These are phyloP conservation scores for Anhinga rufa DNA, from an alignment of 2,113 vertebrate species.

Conservation along the genomic window DNA sequence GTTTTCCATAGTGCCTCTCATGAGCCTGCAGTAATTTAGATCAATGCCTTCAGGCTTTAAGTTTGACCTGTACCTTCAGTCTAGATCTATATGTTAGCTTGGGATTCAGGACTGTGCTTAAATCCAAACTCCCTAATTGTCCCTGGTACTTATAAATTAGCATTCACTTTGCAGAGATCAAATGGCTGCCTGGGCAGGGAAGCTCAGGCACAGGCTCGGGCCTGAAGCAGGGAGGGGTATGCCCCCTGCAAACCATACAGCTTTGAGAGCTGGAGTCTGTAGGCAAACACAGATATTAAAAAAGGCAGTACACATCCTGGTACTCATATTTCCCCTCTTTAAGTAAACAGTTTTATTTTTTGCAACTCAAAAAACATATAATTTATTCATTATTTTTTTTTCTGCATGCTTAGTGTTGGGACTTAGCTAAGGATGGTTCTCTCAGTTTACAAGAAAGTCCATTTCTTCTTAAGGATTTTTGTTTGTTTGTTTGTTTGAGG, in stretches of 20 bases:
- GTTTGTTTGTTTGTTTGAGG: not conserved
- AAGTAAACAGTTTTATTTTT: not conserved
- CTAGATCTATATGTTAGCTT: not conserved
- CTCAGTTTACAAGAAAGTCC: not conserved
- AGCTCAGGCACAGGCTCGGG: fast-evolving
- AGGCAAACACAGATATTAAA: not conserved
- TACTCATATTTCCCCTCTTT: not conserved
- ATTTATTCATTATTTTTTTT: not conserved
- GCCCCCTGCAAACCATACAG: not conserved
- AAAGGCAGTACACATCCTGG: not conserved
- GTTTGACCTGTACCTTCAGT: not conserved
- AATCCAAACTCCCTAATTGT: not conserved
- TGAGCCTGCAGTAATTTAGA: not conserved
- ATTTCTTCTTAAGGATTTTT: not conserved
- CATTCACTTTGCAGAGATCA: not conserved
- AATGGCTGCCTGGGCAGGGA: not conserved
- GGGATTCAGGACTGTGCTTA: not conserved
- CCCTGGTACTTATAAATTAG: not conserved
- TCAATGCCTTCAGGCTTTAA: not conserved
- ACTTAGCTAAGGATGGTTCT: not conserved
- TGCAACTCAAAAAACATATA: not conserved
- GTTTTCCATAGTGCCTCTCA: not conserved
- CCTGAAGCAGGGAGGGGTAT: not conserved
- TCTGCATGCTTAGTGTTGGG: fast-evolving
- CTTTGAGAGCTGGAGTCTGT: not conserved